Conservation (phyloP, 2,797 vertebrate genomes). For the Scolopax rusticola region DNA sequence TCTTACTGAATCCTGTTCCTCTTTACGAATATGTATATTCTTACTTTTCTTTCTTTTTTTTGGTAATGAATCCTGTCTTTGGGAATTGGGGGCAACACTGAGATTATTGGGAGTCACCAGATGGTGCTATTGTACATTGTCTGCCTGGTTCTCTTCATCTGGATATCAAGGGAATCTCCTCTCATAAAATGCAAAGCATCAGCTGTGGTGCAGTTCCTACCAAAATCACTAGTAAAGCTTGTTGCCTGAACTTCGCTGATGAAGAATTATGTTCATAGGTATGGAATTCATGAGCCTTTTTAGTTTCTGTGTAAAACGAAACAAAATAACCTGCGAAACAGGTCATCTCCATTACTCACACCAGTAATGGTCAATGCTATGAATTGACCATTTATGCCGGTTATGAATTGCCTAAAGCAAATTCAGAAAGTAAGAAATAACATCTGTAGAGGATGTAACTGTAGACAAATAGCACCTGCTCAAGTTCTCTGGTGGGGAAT, state of each 20-base stretch:
- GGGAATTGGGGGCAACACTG: conserved; percentile 32
- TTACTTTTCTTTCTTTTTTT: background rate
- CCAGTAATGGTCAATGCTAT: background rate
- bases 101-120: conserved; percentile 66
- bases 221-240: background rate
- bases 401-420: background rate
- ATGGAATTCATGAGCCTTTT: background rate
- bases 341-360: background rate
- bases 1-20: background rate
- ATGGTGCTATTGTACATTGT: conserved; percentile 70
- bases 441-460: background rate
- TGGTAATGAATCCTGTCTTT: background rate
- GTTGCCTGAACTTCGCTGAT: background rate
- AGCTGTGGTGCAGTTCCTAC: background rate
- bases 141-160: conserved; percentile 3
- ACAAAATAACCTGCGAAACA: background rate
- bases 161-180: conserved; percentile 1
- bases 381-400: background rate
- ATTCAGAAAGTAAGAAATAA: background rate
- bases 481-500: background rate
- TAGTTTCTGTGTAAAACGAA: background rate
- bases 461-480: conserved; percentile 2
- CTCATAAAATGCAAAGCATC: background rate
- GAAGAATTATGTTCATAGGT: background rate
- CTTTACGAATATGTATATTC: background rate